A percentile compares a stretch with the other conserved stretches of the same genome.
Conservation (phyloP, 2,797 vertebrate genomes). For the Takifugu rubripes region DNA sequence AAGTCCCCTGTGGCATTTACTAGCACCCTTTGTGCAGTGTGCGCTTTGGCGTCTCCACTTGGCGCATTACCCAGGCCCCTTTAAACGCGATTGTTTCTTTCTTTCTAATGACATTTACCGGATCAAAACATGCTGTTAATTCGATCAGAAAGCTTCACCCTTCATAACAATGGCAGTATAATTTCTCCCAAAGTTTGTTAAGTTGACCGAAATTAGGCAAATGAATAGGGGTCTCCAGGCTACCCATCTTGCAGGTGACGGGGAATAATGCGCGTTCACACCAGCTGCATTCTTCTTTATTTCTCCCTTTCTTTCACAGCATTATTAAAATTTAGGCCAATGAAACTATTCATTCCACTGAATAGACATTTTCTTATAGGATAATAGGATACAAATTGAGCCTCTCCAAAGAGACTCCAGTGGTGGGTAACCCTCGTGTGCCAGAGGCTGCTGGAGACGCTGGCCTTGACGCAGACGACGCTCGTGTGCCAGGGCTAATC, state of each 20-base stretch:
- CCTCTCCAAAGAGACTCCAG: slow-evolving; percentile 91
- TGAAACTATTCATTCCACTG: slow-evolving; percentile 98
- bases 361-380: slow-evolving; percentile 99
- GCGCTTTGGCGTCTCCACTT: slow-evolving; percentile 99
- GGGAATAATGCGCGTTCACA: slow-evolving; percentile 92
- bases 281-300: slow-evolving; percentile 99
- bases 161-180: slow-evolving; percentile 97
- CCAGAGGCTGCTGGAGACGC: slow-evolving; percentile 87
- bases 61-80: slow-evolving; percentile 95
- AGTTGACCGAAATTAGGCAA: slow-evolving; percentile 99
- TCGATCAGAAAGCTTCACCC: slow-evolving; percentile 99
- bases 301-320: slow-evolving; percentile 87
- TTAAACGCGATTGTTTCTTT: slow-evolving; percentile 99
- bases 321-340: slow-evolving; percentile 99
- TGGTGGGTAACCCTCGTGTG: slow-evolving; percentile 92
- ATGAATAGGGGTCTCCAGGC: slow-evolving; percentile 98
- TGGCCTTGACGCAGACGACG: slow-evolving; percentile 75
- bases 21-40: slow-evolving; percentile 91
- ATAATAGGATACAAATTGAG: slow-evolving; percentile 99
- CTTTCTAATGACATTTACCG: slow-evolving; percentile 99
- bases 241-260: slow-evolving; percentile 96
- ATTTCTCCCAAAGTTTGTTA: slow-evolving; percentile 99
- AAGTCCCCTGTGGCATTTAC: slow-evolving; percentile 96
- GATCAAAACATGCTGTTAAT: slow-evolving; percentile 99
- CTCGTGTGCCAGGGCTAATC: slow-evolving; percentile 93